Evolutionary conservation across 2,797 vertebrate genomes (phyloP).

Genomic region (Lacerta agilis): DNA sequence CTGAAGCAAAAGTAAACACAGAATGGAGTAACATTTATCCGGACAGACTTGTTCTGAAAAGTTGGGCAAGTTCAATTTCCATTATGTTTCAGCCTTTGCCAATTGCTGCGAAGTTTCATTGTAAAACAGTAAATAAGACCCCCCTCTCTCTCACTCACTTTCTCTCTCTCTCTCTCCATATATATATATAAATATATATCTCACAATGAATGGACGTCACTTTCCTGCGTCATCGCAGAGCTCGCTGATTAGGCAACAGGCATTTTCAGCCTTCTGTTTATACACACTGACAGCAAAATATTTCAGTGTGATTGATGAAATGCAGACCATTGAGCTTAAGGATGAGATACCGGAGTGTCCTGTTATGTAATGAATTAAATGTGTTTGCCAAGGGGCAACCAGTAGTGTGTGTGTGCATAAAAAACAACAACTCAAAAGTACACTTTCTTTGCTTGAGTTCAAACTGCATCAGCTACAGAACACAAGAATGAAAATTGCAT

Average conservation of each 20-base stretch:
- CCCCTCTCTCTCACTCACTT: too few relatives aligned
- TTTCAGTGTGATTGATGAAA: constrained; percentile 19
- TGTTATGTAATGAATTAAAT: not conserved
- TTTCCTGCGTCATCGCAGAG: constrained; percentile 24
- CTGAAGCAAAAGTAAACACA: not conserved
- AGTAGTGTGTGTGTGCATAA: not conserved
- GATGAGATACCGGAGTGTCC: constrained; percentile 13
- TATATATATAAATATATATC: not conserved
- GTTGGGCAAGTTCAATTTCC: constrained; percentile 12
- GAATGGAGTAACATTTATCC: constrained; percentile 16
- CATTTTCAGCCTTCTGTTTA: constrained; percentile 32
- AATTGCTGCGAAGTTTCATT: constrained; percentile 10
- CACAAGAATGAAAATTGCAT: not conserved
- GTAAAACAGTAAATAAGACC: constrained; percentile 26
- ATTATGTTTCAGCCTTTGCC: not conserved
- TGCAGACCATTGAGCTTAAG: constrained; percentile 1
- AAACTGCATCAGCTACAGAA: not conserved
- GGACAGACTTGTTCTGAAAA: constrained; percentile 13
- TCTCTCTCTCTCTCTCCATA: too few relatives aligned
- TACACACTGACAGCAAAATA: not conserved
- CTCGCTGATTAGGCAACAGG: constrained; percentile 10
- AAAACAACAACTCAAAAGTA: not conserved
- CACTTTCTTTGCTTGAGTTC: not conserved
- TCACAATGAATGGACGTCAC: constrained; percentile 22
- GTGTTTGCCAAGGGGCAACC: not conserved